A percentile compares a stretch with the other conserved stretches of the same genome.
phyloP scores from a whole-genome alignment of 1,140 invertebrate species.

The Drosophila seguyi region DNA sequence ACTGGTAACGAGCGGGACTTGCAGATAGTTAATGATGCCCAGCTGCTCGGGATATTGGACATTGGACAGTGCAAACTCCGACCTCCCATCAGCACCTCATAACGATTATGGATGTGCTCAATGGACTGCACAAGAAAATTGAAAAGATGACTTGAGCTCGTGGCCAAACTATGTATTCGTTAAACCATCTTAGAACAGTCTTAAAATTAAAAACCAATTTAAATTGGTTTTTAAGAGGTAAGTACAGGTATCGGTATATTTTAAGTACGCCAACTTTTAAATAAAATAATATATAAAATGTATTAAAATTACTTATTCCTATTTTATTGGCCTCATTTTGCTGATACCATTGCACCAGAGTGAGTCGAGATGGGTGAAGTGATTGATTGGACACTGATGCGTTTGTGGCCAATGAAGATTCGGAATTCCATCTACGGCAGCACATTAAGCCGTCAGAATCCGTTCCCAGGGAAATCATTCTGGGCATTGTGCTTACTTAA shows the following conservation, averaged over 20 bases:
- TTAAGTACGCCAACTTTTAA: too few relatives aligned
- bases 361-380: slow-evolving; percentile 6
- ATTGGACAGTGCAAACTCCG: slow-evolving; percentile 29
- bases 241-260: not conserved
- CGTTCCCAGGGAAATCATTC: slow-evolving; percentile 20
- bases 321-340: not conserved
- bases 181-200: not conserved
- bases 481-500: slow-evolving; percentile 65
- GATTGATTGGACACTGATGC: slow-evolving; percentile 44
- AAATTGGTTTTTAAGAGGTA: not conserved
- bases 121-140: slow-evolving; percentile 11
- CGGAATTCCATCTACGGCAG: slow-evolving; percentile 28
- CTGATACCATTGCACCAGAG: slow-evolving; percentile 1
- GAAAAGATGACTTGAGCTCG: not conserved
- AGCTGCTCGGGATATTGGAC: slow-evolving; percentile 58
- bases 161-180: not conserved
- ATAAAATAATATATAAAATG: not conserved
- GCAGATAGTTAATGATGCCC: slow-evolving; percentile 57
- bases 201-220: not conserved
- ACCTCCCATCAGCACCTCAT: slow-evolving; percentile 17
- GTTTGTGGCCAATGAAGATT: slow-evolving; percentile 22
- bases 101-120: slow-evolving; percentile 51
- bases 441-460: slow-evolving; percentile 43
- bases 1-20: slow-evolving; percentile 46
- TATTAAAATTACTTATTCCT: not conserved